A percentile compares a stretch with the other conserved stretches of the same genome.
phyloP scores from a whole-genome alignment of 2,888 invertebrate genomes.

The Spodoptera littoralis region DNA sequence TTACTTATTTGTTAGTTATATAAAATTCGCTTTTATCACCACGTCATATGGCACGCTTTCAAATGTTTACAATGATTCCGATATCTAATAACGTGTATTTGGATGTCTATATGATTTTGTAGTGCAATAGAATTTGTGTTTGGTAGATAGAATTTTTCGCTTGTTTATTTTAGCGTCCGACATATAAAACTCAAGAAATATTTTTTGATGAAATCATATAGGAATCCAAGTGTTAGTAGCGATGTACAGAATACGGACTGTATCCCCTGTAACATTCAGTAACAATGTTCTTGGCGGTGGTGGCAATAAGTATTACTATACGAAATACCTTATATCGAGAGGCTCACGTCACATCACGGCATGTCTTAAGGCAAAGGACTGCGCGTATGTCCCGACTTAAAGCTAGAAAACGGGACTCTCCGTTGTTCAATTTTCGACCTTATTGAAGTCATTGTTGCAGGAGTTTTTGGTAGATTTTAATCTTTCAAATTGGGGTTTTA shows the following conservation, averaged over 20 bases:
- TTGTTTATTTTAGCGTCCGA: background rate
- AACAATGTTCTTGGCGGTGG: slow-evolving; percentile 73
- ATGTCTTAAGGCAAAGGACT: slow-evolving; percentile 47
- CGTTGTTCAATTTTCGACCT: background rate
- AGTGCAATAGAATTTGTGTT: slow-evolving; percentile 1
- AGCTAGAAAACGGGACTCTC: background rate
- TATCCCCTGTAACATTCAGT: slow-evolving; percentile 78
- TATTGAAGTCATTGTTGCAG: background rate
- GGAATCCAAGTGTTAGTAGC: slow-evolving; percentile 75
- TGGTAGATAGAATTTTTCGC: background rate
- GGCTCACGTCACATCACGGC: slow-evolving; percentile 59
- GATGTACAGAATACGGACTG: slow-evolving; percentile 72
- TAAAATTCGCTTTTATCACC: slow-evolving; percentile 79
- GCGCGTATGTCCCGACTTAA: slow-evolving; percentile 34
- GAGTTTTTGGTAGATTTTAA: background rate
- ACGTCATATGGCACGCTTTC: slow-evolving; percentile 87
- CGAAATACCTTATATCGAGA: slow-evolving; percentile 59
- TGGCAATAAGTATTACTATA: slow-evolving; percentile 58
- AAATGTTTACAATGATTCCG: slow-evolving; percentile 86
- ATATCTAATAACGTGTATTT: slow-evolving; percentile 73
- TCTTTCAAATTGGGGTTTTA: background rate
- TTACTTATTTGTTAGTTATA: slow-evolving; percentile 85
- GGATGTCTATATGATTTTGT: slow-evolving; percentile 78
- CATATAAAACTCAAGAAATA: background rate
- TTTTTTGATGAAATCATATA: slow-evolving; percentile 62